Conservation (phyloP, 2,797 vertebrate genomes). For the Leptatherina wallacei region DNA sequence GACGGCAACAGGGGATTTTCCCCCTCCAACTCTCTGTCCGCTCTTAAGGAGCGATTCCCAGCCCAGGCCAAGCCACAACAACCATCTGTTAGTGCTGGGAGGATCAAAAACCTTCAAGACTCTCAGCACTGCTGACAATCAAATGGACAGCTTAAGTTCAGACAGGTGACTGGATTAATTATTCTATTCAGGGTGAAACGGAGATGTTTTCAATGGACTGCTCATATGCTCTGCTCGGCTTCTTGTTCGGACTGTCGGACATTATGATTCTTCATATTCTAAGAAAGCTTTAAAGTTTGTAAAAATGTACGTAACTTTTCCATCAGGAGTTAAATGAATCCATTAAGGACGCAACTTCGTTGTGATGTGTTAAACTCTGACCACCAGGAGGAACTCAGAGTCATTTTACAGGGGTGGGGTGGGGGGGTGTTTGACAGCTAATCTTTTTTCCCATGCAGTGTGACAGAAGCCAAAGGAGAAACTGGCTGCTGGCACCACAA, state of each 20-base stretch:
- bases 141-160: slow-evolving; percentile 88
- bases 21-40: slow-evolving; percentile 87
- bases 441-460: slow-evolving; percentile 96
- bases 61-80: slow-evolving; percentile 86
- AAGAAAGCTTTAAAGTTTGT: neutral
- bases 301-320: too few relatives aligned
- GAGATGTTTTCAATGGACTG: slow-evolving; percentile 71
- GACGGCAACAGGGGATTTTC: slow-evolving; percentile 94
- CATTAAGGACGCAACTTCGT: slow-evolving; percentile 63
- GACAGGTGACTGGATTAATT: slow-evolving; percentile 86
- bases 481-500: slow-evolving; percentile 90
- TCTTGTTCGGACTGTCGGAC: slow-evolving; percentile 32
- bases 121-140: slow-evolving; percentile 81
- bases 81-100: slow-evolving; percentile 96
- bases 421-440: slow-evolving; percentile 84
- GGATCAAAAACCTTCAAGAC: slow-evolving; percentile 90
- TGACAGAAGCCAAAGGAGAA: slow-evolving; percentile 89
- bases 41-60: slow-evolving; percentile 87
- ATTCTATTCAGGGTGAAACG: slow-evolving; percentile 67
- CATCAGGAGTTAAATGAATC: slow-evolving; percentile 12
- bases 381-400: too few relatives aligned
- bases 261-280: slow-evolving; percentile 9
- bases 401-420: slow-evolving; percentile 77
- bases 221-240: slow-evolving; percentile 64
- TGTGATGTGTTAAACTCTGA: slow-evolving; percentile 81